phyloP scores from a whole-genome alignment of 2,888 invertebrate genomes.

The Drosophila paranaensis region DNA sequence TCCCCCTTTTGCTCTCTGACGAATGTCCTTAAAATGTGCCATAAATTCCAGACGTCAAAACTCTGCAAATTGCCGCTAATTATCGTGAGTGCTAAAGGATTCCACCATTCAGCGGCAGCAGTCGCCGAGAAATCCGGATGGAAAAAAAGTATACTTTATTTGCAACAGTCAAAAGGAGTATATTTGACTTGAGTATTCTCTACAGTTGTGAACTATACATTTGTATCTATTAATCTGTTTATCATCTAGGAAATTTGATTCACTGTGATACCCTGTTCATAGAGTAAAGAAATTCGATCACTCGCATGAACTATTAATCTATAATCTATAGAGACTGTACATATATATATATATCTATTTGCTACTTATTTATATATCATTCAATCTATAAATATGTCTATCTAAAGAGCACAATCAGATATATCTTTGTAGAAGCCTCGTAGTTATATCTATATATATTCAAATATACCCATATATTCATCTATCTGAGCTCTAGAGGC shows the following conservation, averaged over 20 bases:
- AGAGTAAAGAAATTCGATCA: no score
- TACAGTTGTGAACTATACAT: background rate
- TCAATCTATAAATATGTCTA: background rate
- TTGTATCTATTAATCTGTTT: background rate
- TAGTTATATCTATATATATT: background rate
- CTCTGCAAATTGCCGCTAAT: slow-evolving; percentile 65
- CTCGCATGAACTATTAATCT: no score
- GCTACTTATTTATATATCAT: no score
- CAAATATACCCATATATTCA: background rate
- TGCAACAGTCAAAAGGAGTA: background rate
- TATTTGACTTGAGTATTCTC: background rate
- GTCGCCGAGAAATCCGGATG: slow-evolving; percentile 4
- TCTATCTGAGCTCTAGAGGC: background rate
- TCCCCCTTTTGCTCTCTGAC: slow-evolving; percentile 36
- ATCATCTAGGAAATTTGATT: no score
- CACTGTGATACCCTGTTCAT: no score
- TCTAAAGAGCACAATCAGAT: no score
- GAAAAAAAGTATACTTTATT: background rate
- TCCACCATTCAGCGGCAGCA: slow-evolving; percentile 12
- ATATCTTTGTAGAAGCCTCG: no score
- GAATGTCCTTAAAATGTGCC: slow-evolving; percentile 61
- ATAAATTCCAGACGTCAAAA: slow-evolving; percentile 54
- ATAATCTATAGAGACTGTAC: no score
- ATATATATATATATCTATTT: no score
- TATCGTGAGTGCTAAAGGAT: slow-evolving; percentile 64